Percentiles rank a stretch among this genome's conserved stretches.
Conservation (phyloP, 2,888 invertebrate species). For the Cataglyphis altisquamis region DNA sequence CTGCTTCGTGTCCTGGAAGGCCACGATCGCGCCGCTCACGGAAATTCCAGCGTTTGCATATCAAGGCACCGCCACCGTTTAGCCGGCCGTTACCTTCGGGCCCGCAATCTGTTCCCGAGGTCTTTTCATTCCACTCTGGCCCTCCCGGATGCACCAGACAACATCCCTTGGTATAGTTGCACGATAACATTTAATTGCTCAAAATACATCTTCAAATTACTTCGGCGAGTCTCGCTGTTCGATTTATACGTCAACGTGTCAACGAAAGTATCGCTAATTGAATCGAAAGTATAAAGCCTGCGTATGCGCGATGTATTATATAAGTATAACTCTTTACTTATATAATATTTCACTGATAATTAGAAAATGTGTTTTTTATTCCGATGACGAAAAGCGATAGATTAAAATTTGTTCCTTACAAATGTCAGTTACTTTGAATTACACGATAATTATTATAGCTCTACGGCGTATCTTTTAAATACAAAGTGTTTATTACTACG, state of each 20-base stretch:
- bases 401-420: slow-evolving; percentile 23
- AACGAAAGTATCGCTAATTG: background rate
- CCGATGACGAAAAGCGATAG: background rate
- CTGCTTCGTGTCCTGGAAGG: slow-evolving; percentile 48
- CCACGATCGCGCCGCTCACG: slow-evolving; percentile 40
- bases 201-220: slow-evolving; percentile 1
- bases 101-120: slow-evolving; percentile 71
- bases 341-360: slow-evolving; percentile 23
- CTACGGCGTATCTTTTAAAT: background rate
- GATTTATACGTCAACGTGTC: slow-evolving; percentile 5
- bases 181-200: slow-evolving; percentile 4
- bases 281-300: background rate
- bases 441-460: slow-evolving; percentile 23
- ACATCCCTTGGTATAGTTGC: slow-evolving; percentile 17
- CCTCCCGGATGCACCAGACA: slow-evolving; percentile 4
- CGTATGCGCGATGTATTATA: background rate
- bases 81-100: slow-evolving; percentile 80
- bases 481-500: slow-evolving; percentile 29
- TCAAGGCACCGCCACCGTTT: slow-evolving; percentile 78
- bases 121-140: slow-evolving; percentile 15
- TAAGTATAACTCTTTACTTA: slow-evolving; percentile 15
- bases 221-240: background rate
- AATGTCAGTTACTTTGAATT: slow-evolving; percentile 32
- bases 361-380: slow-evolving; percentile 6
- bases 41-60: slow-evolving; percentile 54